Percentiles rank a stretch among this genome's conserved stretches.
These are phyloP conservation scores for Philonicus albiceps DNA, from an alignment of 2,888 invertebrate species.

Conservation along the genomic window DNA sequence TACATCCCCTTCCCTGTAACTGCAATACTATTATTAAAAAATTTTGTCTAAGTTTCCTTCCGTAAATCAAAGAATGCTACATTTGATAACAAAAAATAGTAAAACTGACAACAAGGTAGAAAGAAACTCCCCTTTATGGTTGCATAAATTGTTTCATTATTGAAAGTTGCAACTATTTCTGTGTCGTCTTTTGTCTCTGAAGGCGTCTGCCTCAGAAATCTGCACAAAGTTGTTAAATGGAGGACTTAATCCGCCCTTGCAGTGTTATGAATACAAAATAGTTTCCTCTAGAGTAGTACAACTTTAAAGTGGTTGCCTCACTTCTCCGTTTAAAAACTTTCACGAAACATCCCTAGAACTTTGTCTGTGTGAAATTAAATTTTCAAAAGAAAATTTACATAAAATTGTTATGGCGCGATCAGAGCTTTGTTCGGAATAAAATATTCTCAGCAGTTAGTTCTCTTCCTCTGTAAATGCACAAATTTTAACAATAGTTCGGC, in stretches of 20 bases:
- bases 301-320: constrained; percentile 36
- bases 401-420: constrained; percentile 10
- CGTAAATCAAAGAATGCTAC: background rate
- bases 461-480: background rate
- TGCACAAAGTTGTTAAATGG: constrained; percentile 47
- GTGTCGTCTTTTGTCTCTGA: constrained; percentile 20
- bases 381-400: constrained; percentile 30
- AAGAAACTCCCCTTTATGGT: constrained; percentile 2
- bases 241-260: constrained; percentile 44
- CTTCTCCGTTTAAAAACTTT: constrained; percentile 19
- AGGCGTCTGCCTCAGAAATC: constrained; percentile 44
- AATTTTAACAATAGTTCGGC: background rate
- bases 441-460: background rate
- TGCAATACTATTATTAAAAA: background rate
- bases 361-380: constrained; percentile 30
- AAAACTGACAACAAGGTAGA: constrained; percentile 1
- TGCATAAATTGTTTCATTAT: constrained; percentile 48
- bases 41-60: background rate
- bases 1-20: too few relatives aligned
- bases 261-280: constrained; percentile 47
- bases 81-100: background rate
- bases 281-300: constrained; percentile 35
- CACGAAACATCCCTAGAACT: constrained; percentile 7
- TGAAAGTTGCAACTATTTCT: constrained; percentile 44
- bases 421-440: background rate